Percentiles rank a stretch among this genome's conserved stretches.
Evolutionary conservation across 2,888 invertebrate genomes (phyloP).

Genomic region (Myathropa florea): DNA sequence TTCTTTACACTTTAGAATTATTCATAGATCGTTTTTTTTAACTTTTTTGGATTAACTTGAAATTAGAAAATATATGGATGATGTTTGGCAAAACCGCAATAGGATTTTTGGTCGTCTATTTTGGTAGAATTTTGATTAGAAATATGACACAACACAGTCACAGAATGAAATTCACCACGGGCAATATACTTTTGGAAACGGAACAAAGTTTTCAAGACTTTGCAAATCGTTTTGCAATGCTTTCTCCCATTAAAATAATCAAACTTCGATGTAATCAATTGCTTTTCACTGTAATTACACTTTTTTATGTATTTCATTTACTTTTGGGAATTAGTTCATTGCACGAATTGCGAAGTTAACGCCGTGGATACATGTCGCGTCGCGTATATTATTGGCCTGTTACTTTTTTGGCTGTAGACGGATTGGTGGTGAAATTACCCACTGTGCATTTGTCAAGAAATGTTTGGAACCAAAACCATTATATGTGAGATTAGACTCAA

Average conservation of each 20-base stretch:
- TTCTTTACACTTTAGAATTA: conserved; percentile 24
- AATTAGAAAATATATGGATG: conserved; percentile 42
- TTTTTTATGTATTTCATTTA: conserved; percentile 13
- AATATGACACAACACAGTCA: conserved; percentile 67
- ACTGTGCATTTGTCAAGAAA: conserved; percentile 27
- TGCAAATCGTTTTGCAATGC: conserved; percentile 28
- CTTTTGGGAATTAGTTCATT: conserved; percentile 21
- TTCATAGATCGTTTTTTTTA: conserved; percentile 3
- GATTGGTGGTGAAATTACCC: conserved; percentile 24
- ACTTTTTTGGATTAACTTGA: conserved; percentile 18
- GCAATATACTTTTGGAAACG: conserved; percentile 45
- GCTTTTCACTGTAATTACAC: background rate
- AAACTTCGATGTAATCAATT: conserved; percentile 12
- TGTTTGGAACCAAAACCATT: background rate
- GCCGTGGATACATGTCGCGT: conserved; percentile 66
- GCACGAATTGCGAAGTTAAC: conserved; percentile 47
- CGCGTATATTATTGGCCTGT: conserved; percentile 55
- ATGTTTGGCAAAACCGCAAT: conserved; percentile 35
- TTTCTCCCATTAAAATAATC: conserved; percentile 26
- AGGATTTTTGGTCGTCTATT: conserved; percentile 48
- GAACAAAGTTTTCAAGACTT: conserved; percentile 39
- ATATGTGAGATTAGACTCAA: background rate
- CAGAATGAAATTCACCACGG: conserved; percentile 59
- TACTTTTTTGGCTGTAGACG: conserved; percentile 27
- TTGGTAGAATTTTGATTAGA: conserved; percentile 55